phyloP scores from a whole-genome alignment of 2,797 vertebrate species.

The Notolabrus celidotus region DNA sequence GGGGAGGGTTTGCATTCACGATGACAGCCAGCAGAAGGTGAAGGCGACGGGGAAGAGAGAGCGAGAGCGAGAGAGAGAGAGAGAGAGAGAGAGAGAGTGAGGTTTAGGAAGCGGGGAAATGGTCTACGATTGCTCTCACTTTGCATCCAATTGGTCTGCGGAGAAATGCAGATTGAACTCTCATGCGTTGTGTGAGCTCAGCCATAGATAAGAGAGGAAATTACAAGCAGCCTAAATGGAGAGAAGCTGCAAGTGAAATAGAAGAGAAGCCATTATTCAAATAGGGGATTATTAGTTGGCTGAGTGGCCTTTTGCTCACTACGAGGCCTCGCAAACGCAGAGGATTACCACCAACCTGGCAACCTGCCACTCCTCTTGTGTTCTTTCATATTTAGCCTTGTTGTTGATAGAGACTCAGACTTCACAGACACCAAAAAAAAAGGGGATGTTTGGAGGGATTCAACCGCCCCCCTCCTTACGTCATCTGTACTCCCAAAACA shows the following conservation, averaged over 20 bases:
- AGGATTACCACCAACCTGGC: slow-evolving; percentile 47
- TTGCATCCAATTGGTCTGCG: slow-evolving; percentile 60
- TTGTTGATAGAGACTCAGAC: slow-evolving; percentile 36
- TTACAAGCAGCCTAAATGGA: slow-evolving; percentile 71
- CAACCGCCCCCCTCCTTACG: not conserved
- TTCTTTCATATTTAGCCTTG: slow-evolving; percentile 37
- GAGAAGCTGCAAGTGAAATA: slow-evolving; percentile 64
- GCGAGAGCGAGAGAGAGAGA: not conserved
- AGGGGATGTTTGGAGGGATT: not conserved
- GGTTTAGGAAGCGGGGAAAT: slow-evolving; percentile 36
- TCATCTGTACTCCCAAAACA: slow-evolving; percentile 24
- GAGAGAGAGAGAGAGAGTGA: slow-evolving; percentile 12
- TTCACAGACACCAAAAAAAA: not conserved
- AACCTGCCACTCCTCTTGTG: slow-evolving; percentile 17
- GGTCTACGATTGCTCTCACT: slow-evolving; percentile 58
- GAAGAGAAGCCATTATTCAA: slow-evolving; percentile 75
- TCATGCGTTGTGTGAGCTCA: slow-evolving; percentile 57
- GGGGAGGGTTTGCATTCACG: slow-evolving; percentile 8
- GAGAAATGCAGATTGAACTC: slow-evolving; percentile 71
- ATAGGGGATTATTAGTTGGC: slow-evolving; percentile 75
- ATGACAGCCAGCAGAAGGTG: slow-evolving; percentile 34
- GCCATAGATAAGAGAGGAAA: slow-evolving; percentile 66
- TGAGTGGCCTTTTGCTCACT: slow-evolving; percentile 64
- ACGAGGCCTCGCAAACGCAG: slow-evolving; percentile 39
- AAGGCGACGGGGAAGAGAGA: not conserved